phyloP scores from a whole-genome alignment of 2,888 invertebrate species.

The Dynastes grantii region DNA sequence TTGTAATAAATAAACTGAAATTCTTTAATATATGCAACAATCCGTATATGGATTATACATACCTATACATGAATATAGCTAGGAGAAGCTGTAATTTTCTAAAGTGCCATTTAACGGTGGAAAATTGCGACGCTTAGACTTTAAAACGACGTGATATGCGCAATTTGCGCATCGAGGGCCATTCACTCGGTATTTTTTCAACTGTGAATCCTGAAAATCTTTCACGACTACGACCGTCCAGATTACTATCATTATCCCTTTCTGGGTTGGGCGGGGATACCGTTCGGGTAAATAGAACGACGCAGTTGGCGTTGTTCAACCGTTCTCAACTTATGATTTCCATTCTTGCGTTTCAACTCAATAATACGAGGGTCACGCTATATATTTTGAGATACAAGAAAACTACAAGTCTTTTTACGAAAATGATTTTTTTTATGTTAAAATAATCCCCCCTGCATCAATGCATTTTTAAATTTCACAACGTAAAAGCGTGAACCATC shows the following conservation, averaged over 20 bases:
- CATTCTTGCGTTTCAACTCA: background rate
- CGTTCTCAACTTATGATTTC: background rate
- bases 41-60: background rate
- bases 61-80: background rate
- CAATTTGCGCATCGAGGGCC: slow-evolving; percentile 26
- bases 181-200: slow-evolving; percentile 30
- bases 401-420: no score
- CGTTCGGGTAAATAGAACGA: background rate
- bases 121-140: slow-evolving; percentile 10
- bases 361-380: background rate
- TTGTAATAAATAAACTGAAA: no score
- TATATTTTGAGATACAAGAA: no score
- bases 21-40: background rate
- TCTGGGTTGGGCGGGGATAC: background rate
- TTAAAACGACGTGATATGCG: slow-evolving; percentile 15
- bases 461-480: no score
- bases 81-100: slow-evolving; percentile 34
- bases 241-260: slow-evolving; percentile 58
- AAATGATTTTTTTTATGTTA: no score
- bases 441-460: no score
- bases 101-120: slow-evolving; percentile 18
- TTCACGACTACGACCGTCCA: slow-evolving; percentile 51
- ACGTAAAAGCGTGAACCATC: no score
- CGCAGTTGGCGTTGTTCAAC: slow-evolving; percentile 29
- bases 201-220: slow-evolving; percentile 58